Percentiles rank a stretch among this genome's conserved stretches.
Evolutionary conservation across 2,888 invertebrate species (phyloP).

Genomic region (Petrolisthes cinctipes): DNA sequence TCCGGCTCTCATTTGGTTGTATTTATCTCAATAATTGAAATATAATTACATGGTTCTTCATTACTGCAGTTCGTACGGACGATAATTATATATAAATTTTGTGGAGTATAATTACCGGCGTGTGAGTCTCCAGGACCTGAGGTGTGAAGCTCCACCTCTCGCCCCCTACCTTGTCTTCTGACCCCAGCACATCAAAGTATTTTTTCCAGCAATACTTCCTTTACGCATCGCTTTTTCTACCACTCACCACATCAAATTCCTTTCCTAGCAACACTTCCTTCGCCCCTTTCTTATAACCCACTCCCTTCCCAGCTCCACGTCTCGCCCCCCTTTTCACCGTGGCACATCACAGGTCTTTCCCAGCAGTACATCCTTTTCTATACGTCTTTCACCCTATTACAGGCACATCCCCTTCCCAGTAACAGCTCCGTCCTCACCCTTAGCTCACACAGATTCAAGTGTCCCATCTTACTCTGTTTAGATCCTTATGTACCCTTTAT

Average conservation of each 20-base stretch:
- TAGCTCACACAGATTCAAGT: neutral
- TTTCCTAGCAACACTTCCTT: too few species aligned
- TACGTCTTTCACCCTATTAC: too few species aligned
- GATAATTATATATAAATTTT: constrained; percentile 37
- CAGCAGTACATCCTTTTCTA: too few species aligned
- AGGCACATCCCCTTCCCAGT: neutral
- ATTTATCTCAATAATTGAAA: constrained; percentile 52
- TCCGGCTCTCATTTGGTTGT: constrained; percentile 27
- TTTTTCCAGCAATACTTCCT: too few species aligned
- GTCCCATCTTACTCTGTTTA: neutral
- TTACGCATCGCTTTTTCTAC: neutral
- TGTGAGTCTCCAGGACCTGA: constrained; percentile 2
- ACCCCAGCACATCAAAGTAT: too few species aligned
- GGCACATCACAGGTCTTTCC: too few species aligned
- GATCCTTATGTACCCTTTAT: neutral
- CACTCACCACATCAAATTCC: too few species aligned
- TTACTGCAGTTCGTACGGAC: constrained; percentile 39
- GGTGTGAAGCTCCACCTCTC: constrained; percentile 36
- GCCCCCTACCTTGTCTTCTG: too few species aligned
- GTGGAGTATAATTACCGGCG: constrained; percentile 33
- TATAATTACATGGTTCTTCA: constrained; percentile 44
- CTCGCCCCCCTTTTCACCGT: too few species aligned
- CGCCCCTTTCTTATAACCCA: too few species aligned
- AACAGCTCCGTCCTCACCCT: neutral
- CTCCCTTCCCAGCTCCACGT: too few species aligned